phyloP scores from a whole-genome alignment of 2,113 vertebrate genomes.

The Notiomystis cincta region DNA sequence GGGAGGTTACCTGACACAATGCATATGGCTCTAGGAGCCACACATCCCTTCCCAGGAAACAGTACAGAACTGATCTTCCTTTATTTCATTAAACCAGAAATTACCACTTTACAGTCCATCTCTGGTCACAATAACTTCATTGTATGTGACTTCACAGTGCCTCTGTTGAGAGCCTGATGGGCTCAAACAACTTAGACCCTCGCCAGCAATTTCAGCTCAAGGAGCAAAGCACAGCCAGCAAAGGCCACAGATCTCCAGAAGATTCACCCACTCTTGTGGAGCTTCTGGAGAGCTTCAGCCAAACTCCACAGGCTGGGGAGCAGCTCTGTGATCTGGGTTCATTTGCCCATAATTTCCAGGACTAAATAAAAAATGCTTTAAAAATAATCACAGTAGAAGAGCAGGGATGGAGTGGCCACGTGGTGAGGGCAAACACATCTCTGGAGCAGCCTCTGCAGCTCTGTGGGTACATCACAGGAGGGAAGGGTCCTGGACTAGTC shows the following conservation, averaged over 20 bases:
- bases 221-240: background rate
- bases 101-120: slow-evolving; percentile 17
- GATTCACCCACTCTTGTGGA: background rate
- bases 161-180: background rate
- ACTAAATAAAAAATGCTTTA: background rate
- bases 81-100: slow-evolving; percentile 39
- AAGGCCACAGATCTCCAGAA: background rate
- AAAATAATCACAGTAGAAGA: background rate
- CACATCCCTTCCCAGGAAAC: slow-evolving; percentile 37
- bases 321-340: background rate
- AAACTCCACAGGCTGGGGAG: background rate
- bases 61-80: slow-evolving; percentile 31
- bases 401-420: accelerated
- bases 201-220: background rate
- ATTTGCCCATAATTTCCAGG: background rate
- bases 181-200: background rate
- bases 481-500: background rate
- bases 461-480: accelerated
- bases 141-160: background rate
- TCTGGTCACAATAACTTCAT: background rate
- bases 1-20: slow-evolving; percentile 2
- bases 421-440: background rate
- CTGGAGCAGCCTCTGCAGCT: background rate
- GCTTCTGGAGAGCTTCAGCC: background rate
- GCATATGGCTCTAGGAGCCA: background rate